These are phyloP conservation scores for Drosophila recens DNA, from an alignment of 2,888 invertebrate species.

Conservation along the genomic window DNA sequence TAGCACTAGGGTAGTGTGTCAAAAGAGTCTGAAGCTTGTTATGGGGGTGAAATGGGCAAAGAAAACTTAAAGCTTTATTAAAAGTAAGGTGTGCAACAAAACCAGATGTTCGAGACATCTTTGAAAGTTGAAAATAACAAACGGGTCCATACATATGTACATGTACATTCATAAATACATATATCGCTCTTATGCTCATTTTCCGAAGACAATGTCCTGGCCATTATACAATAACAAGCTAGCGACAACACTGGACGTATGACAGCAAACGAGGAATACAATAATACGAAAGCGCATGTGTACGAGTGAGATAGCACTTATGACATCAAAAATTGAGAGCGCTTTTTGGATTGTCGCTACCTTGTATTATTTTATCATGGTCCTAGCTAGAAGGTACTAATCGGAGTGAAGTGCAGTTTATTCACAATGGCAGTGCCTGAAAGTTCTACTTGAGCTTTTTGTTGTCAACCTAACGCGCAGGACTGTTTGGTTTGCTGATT, in stretches of 20 bases:
- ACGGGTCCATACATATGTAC: neutral
- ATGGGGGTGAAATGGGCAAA: conserved; percentile 42
- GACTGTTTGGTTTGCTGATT: conserved; percentile 47
- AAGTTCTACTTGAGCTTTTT: conserved; percentile 50
- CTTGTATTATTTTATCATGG: too few species aligned
- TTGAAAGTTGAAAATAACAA: neutral
- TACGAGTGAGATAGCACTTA: too few species aligned
- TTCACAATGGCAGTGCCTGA: conserved; percentile 14
- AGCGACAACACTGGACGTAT: too few species aligned
- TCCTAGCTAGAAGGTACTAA: too few species aligned
- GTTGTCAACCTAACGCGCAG: conserved; percentile 58
- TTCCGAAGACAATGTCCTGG: neutral
- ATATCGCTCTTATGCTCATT: neutral
- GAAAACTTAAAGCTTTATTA: conserved; percentile 1
- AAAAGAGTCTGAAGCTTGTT: too few species aligned
- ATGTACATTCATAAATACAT: neutral
- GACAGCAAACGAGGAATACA: too few species aligned
- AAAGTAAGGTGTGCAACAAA: neutral
- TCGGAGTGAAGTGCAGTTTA: neutral
- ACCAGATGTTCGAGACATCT: too few species aligned
- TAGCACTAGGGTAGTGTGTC: too few species aligned
- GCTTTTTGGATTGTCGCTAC: too few species aligned
- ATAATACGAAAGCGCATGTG: too few species aligned
- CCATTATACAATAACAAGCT: too few species aligned
- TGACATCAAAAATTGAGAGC: too few species aligned